These are phyloP conservation scores for Benthosema pterotum DNA, from an alignment of 2,797 vertebrate genomes.

Conservation along the genomic window DNA sequence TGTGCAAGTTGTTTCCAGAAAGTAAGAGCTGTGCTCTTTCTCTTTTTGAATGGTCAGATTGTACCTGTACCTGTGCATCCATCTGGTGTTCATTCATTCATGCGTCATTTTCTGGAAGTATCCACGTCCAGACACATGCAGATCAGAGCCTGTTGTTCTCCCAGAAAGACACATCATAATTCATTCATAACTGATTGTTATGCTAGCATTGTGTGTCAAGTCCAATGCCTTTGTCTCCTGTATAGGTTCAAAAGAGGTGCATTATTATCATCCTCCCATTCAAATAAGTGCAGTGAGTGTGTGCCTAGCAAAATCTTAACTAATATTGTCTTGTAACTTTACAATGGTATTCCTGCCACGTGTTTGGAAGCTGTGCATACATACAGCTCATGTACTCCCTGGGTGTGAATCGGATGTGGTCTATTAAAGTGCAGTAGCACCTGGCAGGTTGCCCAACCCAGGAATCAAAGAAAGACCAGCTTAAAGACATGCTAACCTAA, in stretches of 20 bases:
- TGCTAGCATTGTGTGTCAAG: too few species aligned
- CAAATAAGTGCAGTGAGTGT: too few species aligned
- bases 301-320: background rate
- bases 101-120: conserved; percentile 59
- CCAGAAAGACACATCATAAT: too few species aligned
- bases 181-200: too few species aligned
- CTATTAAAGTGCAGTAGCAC: conserved; percentile 32
- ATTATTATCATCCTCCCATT: too few species aligned
- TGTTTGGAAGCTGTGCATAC: conserved; percentile 45
- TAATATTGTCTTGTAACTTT: background rate
- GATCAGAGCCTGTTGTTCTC: conserved; percentile 8
- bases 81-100: conserved; percentile 33
- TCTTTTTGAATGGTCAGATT: conserved; percentile 3
- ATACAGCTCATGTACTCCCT: conserved; percentile 10
- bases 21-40: background rate
- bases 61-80: conserved; percentile 25
- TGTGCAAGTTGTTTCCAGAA: background rate
- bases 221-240: background rate
- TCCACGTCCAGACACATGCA: conserved; percentile 17
- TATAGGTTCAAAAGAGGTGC: background rate
- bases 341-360: conserved; percentile 53
- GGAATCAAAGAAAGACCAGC: too few species aligned
- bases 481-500: too few species aligned
- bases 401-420: conserved; percentile 28
- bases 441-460: background rate